Evolutionary conservation across 2,797 vertebrate species (phyloP).

Genomic region (Natrix natrix): DNA sequence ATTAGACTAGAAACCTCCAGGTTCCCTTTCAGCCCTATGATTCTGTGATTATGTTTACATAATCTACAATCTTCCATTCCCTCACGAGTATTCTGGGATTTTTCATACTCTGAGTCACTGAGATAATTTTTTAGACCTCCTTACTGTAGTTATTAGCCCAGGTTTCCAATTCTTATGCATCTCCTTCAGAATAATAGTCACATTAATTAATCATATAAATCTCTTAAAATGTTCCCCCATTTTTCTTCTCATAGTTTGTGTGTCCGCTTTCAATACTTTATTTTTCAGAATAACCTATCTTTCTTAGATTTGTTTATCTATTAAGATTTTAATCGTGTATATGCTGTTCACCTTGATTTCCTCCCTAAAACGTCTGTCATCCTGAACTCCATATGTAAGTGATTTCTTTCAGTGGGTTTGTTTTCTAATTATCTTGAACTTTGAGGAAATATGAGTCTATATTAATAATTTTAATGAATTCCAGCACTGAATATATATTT

Average conservation of each 20-base stretch:
- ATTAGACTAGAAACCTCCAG: neutral
- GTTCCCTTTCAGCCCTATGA: neutral
- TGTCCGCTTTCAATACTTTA: neutral
- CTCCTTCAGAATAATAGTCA: neutral
- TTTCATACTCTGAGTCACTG: neutral
- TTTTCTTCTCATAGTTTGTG: neutral
- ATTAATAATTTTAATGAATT: slow-evolving; percentile 9
- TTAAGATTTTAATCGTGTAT: neutral
- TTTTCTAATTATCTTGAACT: neutral
- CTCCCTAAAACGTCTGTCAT: neutral
- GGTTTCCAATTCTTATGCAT: neutral
- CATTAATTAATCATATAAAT: neutral
- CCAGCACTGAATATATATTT: slow-evolving; percentile 24
- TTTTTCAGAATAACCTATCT: neutral
- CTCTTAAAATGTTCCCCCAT: neutral
- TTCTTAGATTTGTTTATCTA: neutral
- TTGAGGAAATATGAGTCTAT: neutral
- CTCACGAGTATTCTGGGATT: neutral
- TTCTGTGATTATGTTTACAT: neutral
- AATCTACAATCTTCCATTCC: neutral
- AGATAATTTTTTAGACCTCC: neutral
- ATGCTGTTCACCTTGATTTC: neutral
- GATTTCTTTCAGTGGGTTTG: neutral
- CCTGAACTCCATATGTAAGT: neutral
- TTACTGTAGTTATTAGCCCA: neutral